phyloP scores from a whole-genome alignment of 2,888 invertebrate species.

The Scaptomyza tumidula region DNA sequence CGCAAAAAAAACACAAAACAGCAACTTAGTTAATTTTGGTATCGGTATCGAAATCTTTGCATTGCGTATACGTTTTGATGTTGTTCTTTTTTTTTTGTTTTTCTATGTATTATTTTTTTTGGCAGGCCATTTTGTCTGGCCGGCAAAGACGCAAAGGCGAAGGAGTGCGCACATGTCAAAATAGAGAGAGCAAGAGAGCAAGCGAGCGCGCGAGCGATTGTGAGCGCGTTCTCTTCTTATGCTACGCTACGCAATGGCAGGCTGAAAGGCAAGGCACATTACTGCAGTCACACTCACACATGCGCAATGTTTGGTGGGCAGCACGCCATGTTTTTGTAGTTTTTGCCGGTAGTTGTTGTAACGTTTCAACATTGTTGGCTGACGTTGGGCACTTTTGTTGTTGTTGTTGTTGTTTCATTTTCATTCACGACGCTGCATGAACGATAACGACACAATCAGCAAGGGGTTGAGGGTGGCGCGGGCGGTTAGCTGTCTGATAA shows the following conservation, averaged over 20 bases:
- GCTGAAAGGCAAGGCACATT: background rate
- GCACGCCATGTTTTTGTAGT: conserved; percentile 59
- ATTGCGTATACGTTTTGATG: conserved; percentile 50
- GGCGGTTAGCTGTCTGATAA: conserved; percentile 44
- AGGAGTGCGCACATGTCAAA: conserved; percentile 47
- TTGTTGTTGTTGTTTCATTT: conserved; percentile 44
- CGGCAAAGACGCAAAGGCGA: conserved; percentile 6
- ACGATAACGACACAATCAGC: conserved; percentile 41
- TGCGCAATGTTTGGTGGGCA: conserved; percentile 48
- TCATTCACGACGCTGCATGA: conserved; percentile 54
- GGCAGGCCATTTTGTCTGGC: conserved; percentile 50
- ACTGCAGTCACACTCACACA: conserved; percentile 53
- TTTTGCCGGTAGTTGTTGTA: conserved; percentile 60
- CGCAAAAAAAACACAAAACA: conserved; percentile 6
- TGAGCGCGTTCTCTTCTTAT: conserved; percentile 19
- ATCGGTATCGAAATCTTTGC: conserved; percentile 36
- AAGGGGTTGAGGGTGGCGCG: background rate
- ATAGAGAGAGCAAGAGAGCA: conserved; percentile 10
- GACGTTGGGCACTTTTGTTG: conserved; percentile 7
- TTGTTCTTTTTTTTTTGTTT: conserved; percentile 8
- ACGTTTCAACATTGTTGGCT: conserved; percentile 37
- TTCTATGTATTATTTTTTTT: conserved; percentile 24
- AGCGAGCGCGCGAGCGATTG: conserved; percentile 6
- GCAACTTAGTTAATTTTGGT: conserved; percentile 8
- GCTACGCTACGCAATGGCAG: conserved; percentile 25